Evolutionary conservation across 1,140 invertebrate species (phyloP).

Genomic region (Diachasmimorpha longicaudata): DNA sequence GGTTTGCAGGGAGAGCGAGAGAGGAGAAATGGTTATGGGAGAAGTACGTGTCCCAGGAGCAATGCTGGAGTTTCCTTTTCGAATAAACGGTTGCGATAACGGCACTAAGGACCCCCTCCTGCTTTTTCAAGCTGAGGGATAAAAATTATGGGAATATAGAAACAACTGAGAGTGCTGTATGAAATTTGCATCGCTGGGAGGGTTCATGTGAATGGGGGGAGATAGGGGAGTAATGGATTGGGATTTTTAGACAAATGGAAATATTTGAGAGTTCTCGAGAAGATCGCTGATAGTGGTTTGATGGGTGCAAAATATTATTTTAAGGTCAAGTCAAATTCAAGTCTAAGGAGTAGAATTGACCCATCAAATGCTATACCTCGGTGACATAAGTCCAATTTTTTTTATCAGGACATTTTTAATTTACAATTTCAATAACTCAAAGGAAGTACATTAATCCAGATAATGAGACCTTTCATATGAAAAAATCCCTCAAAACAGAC

Average conservation of each 20-base stretch:
- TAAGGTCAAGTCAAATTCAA: too few species aligned
- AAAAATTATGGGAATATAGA: constrained; percentile 27
- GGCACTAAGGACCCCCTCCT: constrained; percentile 15
- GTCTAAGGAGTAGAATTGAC: too few species aligned
- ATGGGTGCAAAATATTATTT: too few species aligned
- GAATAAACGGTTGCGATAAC: constrained; percentile 26
- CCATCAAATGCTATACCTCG: too few species aligned
- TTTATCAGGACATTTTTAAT: too few species aligned
- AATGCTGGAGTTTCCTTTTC: constrained; percentile 25
- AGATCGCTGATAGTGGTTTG: too few species aligned
- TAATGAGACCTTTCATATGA: too few species aligned
- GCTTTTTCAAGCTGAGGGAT: background rate
- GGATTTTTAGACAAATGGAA: background rate
- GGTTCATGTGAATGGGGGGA: background rate
- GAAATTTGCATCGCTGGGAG: constrained; percentile 21
- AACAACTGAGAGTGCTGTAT: constrained; percentile 27
- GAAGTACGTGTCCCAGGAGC: constrained; percentile 28
- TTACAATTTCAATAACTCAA: too few species aligned
- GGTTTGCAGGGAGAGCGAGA: background rate
- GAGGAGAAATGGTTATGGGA: constrained; percentile 21
- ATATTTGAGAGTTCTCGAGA: too few species aligned
- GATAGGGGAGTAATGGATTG: background rate
- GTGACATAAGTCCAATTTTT: too few species aligned
- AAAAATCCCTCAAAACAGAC: too few species aligned
- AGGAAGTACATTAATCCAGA: too few species aligned